Percentiles rank a stretch among this genome's conserved stretches.
phyloP scores from a whole-genome alignment of 2,113 vertebrate genomes.

The Amblyopsis rosae region DNA sequence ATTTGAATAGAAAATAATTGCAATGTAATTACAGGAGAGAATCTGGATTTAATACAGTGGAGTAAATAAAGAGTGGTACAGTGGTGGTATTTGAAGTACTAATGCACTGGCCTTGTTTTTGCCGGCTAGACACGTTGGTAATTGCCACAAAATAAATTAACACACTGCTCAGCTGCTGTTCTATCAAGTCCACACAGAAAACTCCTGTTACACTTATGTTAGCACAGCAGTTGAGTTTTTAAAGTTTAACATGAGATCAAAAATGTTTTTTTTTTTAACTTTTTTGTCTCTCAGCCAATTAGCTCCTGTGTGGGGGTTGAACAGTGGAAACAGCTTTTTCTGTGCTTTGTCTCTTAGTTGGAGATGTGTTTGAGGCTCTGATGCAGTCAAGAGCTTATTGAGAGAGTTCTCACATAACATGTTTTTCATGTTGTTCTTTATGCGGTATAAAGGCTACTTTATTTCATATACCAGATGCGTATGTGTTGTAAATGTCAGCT shows the following conservation, averaged over 20 bases:
- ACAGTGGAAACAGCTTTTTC: not conserved
- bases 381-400: too few relatives aligned
- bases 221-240: not conserved
- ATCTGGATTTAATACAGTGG: not conserved
- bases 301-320: not conserved
- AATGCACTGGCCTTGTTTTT: constrained; percentile 19
- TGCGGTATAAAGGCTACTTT: too few relatives aligned
- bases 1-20: not conserved
- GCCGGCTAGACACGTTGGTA: not conserved
- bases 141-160: constrained; percentile 14
- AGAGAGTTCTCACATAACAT: too few relatives aligned
- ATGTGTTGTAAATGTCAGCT: not conserved
- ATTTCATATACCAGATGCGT: too few relatives aligned
- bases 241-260: not conserved
- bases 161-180: constrained; percentile 4
- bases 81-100: constrained; percentile 32
- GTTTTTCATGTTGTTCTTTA: too few relatives aligned
- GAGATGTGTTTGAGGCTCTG: too few relatives aligned
- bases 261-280: not conserved
- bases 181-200: not conserved
- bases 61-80: not conserved
- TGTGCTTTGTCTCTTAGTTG: not conserved
- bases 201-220: not conserved
- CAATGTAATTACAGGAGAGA: not conserved
- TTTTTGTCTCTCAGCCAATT: not conserved